Base-by-base conservation (phyloP, 2,113 vertebrate species). In the Pseudorectes ferrugineus region DNA sequence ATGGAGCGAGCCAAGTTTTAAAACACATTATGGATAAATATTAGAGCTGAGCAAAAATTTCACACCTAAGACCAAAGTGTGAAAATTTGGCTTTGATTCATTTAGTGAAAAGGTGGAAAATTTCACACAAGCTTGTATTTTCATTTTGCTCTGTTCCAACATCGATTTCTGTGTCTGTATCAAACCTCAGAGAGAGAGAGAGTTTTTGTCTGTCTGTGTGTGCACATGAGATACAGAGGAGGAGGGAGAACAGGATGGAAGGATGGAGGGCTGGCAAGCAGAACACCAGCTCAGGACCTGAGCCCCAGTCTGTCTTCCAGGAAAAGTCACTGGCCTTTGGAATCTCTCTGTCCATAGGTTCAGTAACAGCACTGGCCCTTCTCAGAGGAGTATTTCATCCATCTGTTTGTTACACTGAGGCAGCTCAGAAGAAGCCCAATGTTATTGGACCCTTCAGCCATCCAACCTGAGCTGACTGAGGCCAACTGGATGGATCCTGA, bases 101-200 rank as follows among this genome's bases (percentile, higher is more conserved):
- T 90, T 88, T 96, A 84, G 93, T 95, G 93, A 90, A 96, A 96
- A 96, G 94, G 94, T 96, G 87, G 51, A 96, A 95, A 92, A 74
- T 61, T 86, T 95, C 95, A 96, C 92, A 97, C 90, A 75, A 92
- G 80, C 71, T 81, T 93, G 45, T 81, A 45, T 93, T 92, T 93
- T 93, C 68, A 63, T 91, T 95, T 90, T 94, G 85, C 75, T 81
- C 63, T 88, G n/a, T 81, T 91, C 91, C 81, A 85, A 51, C 26
- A 48, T 16, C 4, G 11, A 66, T 87, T 95, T 73, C 38, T 83
- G n/a, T 62, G 48, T 71, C 84, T 12, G 1, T 66, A 86, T 78
- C 79, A 86, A 93, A 92, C 16, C 40, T 84, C 51, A 59, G 45
- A 54, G 23, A 77, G 26, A 26, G 31, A 28, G 19, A 66, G 48